Base-by-base conservation (phyloP, 2,113 vertebrate genomes). In the Apodemus sylvaticus region DNA sequence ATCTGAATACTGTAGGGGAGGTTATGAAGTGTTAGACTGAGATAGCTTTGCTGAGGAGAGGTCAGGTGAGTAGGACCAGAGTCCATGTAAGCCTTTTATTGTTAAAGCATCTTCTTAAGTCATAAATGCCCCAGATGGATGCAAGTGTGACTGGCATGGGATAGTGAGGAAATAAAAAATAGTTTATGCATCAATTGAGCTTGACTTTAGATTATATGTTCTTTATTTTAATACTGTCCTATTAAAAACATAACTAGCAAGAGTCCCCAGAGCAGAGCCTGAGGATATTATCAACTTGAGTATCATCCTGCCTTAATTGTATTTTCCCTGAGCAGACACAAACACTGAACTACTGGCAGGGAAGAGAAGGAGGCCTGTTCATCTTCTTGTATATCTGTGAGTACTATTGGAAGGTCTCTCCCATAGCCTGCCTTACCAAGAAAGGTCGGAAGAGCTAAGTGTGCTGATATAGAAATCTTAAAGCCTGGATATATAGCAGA, bases 121-220 rank as follows among this genome's bases (percentile, higher is more conserved):
- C 90, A 96, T 96, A 97, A 97, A 96, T 1, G 14, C 31, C 58
- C 90, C 93, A 97, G 86, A 96, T 95, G 93, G 92, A 94, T 97
- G 90, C 79, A 66, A 79, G 55, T 94, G 36, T 96, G 96, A 95
- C 93, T 90, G 96, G 86, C 93, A 91, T 51, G 68, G 74, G 42
- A 73, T 97, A 97, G 97, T 68, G 97, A 96, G 95, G 96, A 97
- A 97, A 97, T 98, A 97, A 98, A 98, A 98, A 96, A 95, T 83
- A 94, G 90, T 95, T 98, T 97, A 95, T 98, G 95, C 36, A 95
- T 97, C 64, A 96, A 81, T 83, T 97, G 88, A 78, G 86, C 2
- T 95, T 96, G 94, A 68, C 92, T 98, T 96, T 97, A 97, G 94
- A 86, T 45, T 9, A 36, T 96, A 96, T 97, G 95, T 96, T 94